A percentile compares a stretch with the other conserved stretches of the same genome.
phyloP scores from a whole-genome alignment of 2,888 invertebrate species.

The Seladonia tumulorum region DNA sequence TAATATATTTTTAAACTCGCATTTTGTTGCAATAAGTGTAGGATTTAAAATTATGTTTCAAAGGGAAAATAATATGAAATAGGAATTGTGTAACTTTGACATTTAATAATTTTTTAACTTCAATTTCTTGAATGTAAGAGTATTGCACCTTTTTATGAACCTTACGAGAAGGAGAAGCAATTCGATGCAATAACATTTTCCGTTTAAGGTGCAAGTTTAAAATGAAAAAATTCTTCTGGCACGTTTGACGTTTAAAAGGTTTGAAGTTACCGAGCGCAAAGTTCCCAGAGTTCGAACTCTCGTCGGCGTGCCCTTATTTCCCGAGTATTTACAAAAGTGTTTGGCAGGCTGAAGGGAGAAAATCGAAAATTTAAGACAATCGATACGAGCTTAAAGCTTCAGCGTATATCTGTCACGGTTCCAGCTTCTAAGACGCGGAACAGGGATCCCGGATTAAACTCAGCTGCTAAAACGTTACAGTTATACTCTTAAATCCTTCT shows the following conservation, averaged over 20 bases:
- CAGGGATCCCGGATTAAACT: slow-evolving; percentile 29
- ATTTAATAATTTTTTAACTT: not conserved
- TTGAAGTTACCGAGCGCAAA: not conserved
- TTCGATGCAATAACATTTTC: not conserved
- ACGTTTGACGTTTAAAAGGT: not conserved
- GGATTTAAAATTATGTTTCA: not conserved
- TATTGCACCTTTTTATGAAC: not conserved
- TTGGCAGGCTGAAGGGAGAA: not conserved
- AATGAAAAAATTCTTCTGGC: not conserved
- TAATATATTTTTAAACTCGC: not conserved
- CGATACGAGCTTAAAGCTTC: slow-evolving; percentile 5
- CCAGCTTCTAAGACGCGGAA: slow-evolving; percentile 1
- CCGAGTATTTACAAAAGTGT: not conserved
- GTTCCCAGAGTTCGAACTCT: not conserved
- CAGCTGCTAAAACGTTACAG: slow-evolving; percentile 14
- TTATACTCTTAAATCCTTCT: slow-evolving; percentile 33
- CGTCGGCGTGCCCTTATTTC: not conserved
- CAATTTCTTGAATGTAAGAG: not conserved
- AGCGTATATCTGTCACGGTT: slow-evolving; percentile 3
- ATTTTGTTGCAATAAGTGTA: not conserved
- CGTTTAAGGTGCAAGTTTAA: not conserved
- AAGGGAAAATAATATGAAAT: not conserved
- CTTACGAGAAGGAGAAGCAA: not conserved
- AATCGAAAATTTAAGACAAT: slow-evolving; percentile 8
- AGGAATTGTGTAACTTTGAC: not conserved